These are phyloP conservation scores for Erynnis tages DNA, from an alignment of 2,888 invertebrate species.

Conservation along the genomic window DNA sequence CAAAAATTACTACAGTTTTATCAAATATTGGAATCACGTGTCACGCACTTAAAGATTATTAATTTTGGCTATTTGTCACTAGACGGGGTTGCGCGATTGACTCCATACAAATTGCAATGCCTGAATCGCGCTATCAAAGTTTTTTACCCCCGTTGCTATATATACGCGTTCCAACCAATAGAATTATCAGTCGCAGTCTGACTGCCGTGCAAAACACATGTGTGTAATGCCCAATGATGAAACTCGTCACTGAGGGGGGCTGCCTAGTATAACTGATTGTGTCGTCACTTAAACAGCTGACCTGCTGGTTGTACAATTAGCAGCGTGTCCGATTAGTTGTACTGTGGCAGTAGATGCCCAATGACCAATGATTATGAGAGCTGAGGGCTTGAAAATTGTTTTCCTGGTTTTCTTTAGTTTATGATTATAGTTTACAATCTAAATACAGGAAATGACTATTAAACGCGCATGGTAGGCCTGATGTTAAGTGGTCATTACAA, in stretches of 20 bases:
- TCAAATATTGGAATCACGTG: too few species aligned
- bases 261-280: slow-evolving; percentile 7
- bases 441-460: too few species aligned
- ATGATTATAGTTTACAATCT: too few species aligned
- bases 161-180: neutral
- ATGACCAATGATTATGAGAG: slow-evolving; percentile 27
- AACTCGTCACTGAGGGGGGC: slow-evolving; percentile 13
- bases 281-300: slow-evolving; percentile 2
- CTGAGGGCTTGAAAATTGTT: slow-evolving; percentile 11
- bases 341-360: slow-evolving; percentile 13
- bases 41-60: too few species aligned
- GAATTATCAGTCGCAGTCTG: neutral
- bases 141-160: slow-evolving; percentile 6
- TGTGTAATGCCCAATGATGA: slow-evolving; percentile 16
- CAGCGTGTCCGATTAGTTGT: slow-evolving; percentile 4
- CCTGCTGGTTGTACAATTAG: slow-evolving; percentile 1
- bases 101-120: neutral
- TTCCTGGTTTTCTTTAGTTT: too few species aligned
- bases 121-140: slow-evolving; percentile 11
- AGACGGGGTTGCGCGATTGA: neutral
- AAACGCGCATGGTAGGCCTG: too few species aligned
- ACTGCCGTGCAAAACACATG: too few species aligned
- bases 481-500: too few species aligned
- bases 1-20: too few species aligned
- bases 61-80: neutral